Percentiles rank a stretch among this genome's conserved stretches.
Conservation (phyloP, 2,797 vertebrate genomes). For the Peromyscus attwateri region DNA sequence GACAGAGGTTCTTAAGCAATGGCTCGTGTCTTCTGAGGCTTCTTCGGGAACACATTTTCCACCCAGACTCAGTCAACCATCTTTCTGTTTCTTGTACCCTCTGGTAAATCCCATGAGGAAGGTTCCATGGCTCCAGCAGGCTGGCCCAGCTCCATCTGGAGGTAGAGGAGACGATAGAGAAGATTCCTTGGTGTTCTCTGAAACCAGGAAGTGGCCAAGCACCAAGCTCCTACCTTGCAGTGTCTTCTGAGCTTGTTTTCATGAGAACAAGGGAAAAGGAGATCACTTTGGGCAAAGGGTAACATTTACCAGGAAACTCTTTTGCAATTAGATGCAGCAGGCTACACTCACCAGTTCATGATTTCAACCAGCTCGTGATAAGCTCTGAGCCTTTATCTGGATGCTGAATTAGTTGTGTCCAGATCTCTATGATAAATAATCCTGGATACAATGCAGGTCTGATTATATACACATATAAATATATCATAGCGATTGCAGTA, state of each 20-base stretch:
- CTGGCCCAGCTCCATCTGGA: neutral
- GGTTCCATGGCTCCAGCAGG: too few relatives aligned
- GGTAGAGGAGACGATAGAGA: neutral
- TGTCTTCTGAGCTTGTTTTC: neutral
- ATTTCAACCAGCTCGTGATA: neutral
- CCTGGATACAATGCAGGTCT: neutral
- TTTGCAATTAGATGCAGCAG: neutral
- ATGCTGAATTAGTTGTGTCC: neutral
- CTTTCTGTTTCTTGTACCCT: neutral
- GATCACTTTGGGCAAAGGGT: neutral
- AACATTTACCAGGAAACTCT: neutral
- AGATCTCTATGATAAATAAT: neutral
- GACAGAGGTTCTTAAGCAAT: too few relatives aligned
- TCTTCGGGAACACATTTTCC: neutral
- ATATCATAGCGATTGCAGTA: neutral
- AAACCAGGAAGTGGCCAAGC: neutral
- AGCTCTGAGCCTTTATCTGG: fast-evolving
- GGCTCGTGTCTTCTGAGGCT: neutral
- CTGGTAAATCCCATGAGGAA: neutral
- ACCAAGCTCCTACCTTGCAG: neutral
- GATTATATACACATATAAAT: neutral
- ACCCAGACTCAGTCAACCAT: neutral
- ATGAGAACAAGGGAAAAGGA: neutral
- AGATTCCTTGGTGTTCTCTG: neutral
- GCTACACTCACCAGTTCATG: fast-evolving